Percentiles rank a stretch among this genome's conserved stretches.
These are phyloP conservation scores for Salvelinus fontinalis DNA, from an alignment of 2,113 vertebrate genomes.

Conservation along the genomic window DNA sequence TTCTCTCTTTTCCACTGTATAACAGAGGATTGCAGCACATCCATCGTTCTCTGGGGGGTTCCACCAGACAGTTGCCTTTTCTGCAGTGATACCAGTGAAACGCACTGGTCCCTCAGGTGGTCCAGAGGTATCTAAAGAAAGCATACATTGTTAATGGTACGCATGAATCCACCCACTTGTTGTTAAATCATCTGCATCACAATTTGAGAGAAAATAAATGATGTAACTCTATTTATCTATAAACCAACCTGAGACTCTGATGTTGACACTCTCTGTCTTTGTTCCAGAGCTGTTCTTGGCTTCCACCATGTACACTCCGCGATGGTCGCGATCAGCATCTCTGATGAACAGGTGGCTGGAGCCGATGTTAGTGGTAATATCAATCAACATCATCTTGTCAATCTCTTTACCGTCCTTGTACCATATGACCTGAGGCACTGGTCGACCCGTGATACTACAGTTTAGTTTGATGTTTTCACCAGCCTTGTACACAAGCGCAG, in stretches of 20 bases:
- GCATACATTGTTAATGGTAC: slow-evolving; percentile 13
- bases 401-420: slow-evolving; percentile 93
- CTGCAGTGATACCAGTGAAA: slow-evolving; percentile 93
- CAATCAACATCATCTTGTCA: slow-evolving; percentile 86
- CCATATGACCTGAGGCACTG: slow-evolving; percentile 92
- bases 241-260: slow-evolving; percentile 91
- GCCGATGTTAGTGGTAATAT: slow-evolving; percentile 87
- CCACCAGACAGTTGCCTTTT: slow-evolving; percentile 96
- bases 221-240: background rate
- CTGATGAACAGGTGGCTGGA: slow-evolving; percentile 88
- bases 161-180: background rate
- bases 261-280: slow-evolving; percentile 84
- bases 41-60: slow-evolving; percentile 94
- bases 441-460: slow-evolving; percentile 87
- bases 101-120: slow-evolving; percentile 90
- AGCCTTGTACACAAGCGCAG: slow-evolving; percentile 84
- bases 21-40: slow-evolving; percentile 87
- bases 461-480: slow-evolving; percentile 88
- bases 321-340: slow-evolving; percentile 87
- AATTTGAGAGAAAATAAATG: background rate
- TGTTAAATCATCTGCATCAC: background rate
- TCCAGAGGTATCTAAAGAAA: slow-evolving; percentile 86
- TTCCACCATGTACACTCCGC: slow-evolving; percentile 91
- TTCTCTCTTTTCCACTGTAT: slow-evolving; percentile 95
- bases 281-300: slow-evolving; percentile 92